phyloP scores from a whole-genome alignment of 2,113 vertebrate species.

The Phrynosoma platyrhinos region DNA sequence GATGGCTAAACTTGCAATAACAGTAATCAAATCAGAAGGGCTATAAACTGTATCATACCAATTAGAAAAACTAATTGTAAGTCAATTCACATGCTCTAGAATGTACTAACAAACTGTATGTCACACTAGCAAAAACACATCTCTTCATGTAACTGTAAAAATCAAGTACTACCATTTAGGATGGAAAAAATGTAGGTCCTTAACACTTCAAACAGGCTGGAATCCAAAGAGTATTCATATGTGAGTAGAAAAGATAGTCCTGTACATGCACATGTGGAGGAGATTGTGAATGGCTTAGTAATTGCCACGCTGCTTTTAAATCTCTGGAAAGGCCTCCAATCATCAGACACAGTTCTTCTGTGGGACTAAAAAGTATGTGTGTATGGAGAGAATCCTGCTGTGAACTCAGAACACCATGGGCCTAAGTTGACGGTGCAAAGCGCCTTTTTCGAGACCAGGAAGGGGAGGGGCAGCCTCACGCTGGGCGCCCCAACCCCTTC shows the following conservation, averaged over 20 bases:
- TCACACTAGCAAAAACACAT: not conserved
- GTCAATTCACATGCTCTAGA: not conserved
- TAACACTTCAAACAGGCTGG: not conserved
- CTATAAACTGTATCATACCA: not conserved
- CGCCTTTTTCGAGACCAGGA: too few species aligned
- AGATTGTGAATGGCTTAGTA: not conserved
- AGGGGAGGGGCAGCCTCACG: too few species aligned
- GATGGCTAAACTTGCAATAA: not conserved
- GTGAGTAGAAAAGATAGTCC: not conserved
- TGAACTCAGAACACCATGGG: not conserved
- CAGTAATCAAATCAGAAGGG: not conserved
- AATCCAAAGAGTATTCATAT: not conserved
- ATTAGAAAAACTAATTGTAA: not conserved
- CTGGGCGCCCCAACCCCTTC: too few species aligned
- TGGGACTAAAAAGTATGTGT: too few species aligned
- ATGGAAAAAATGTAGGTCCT: too few species aligned
- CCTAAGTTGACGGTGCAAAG: too few species aligned
- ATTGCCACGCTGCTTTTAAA: not conserved
- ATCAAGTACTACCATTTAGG: not conserved
- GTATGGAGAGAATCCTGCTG: not conserved
- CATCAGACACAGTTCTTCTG: not conserved
- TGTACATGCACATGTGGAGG: not conserved
- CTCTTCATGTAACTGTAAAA: not conserved
- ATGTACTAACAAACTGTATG: not conserved
- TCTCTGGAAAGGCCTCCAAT: not conserved